These are phyloP conservation scores for Bembecia ichneumoniformis DNA, from an alignment of 2,888 invertebrate species.

Conservation along the genomic window DNA sequence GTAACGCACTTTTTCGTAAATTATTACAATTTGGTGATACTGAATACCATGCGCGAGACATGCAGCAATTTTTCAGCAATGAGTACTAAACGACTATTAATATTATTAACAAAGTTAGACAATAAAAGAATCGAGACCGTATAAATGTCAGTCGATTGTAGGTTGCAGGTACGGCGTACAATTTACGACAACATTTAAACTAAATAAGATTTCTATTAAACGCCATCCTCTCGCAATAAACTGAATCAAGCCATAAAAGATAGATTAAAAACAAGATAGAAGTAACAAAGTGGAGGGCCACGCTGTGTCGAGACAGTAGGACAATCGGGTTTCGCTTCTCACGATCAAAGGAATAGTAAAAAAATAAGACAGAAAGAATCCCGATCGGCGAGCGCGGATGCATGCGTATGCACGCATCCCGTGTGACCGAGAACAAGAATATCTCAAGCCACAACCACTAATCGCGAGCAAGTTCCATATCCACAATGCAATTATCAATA, in stretches of 20 bases:
- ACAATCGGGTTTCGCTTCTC: slow-evolving; percentile 50
- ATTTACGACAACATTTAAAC: slow-evolving; percentile 22
- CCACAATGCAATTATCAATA: slow-evolving; percentile 10
- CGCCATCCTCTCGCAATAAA: slow-evolving; percentile 25
- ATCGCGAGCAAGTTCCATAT: slow-evolving; percentile 16
- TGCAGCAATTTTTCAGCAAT: too few species aligned
- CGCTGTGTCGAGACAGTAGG: neutral
- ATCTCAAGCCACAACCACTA: slow-evolving; percentile 13
- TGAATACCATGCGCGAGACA: too few species aligned
- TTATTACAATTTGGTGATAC: too few species aligned
- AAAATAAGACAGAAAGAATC: slow-evolving; percentile 50
- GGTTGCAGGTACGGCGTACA: slow-evolving; percentile 4
- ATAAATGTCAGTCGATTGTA: too few species aligned
- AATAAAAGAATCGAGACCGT: too few species aligned
- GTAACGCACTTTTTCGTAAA: too few species aligned
- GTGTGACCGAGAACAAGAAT: slow-evolving; percentile 45
- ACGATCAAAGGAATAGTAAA: slow-evolving; percentile 47
- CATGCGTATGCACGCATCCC: slow-evolving; percentile 25
- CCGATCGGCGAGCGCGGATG: slow-evolving; percentile 33
- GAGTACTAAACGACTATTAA: too few species aligned
- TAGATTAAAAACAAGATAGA: slow-evolving; percentile 28
- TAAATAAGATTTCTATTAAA: slow-evolving; percentile 17
- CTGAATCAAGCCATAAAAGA: slow-evolving; percentile 27
- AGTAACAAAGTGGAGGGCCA: slow-evolving; percentile 20
- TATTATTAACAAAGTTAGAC: too few species aligned